Conservation (phyloP, 2,888 invertebrate species). For the Heteromurus nitidus region DNA sequence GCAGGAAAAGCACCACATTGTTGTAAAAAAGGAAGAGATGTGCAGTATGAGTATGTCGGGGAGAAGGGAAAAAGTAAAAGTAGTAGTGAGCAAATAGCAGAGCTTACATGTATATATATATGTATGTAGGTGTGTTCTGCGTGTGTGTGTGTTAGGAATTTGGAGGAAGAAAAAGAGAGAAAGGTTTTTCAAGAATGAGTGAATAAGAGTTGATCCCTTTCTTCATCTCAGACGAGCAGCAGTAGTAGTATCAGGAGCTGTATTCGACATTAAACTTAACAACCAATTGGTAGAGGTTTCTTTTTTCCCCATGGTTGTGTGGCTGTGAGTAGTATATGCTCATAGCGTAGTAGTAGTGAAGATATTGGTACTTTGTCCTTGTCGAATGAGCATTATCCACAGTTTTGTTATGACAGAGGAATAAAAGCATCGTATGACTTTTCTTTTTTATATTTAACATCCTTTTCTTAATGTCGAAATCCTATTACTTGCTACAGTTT, state of each 20-base stretch:
- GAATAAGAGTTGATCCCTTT: conserved; percentile 46
- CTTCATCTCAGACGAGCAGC: conserved; percentile 23
- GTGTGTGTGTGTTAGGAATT: too few relatives aligned
- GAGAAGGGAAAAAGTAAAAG: conserved; percentile 11
- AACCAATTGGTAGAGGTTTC: conserved; percentile 50
- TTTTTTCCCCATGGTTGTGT: neutral
- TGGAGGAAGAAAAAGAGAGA: conserved; percentile 7
- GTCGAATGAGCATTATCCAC: conserved; percentile 56
- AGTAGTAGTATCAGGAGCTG: conserved; percentile 3
- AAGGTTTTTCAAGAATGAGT: conserved; percentile 45
- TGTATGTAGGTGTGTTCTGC: too few relatives aligned
- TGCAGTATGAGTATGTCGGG: too few relatives aligned
- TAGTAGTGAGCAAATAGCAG: conserved; percentile 8
- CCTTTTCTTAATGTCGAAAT: conserved; percentile 28
- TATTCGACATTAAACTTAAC: conserved; percentile 54
- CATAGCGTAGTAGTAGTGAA: conserved; percentile 4
- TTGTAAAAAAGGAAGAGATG: conserved; percentile 33
- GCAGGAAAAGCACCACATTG: conserved; percentile 46
- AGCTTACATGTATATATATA: conserved; percentile 4
- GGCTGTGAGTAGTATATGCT: conserved; percentile 1
- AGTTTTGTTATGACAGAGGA: conserved; percentile 55
- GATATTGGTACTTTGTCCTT: conserved; percentile 51
- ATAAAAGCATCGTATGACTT: conserved; percentile 52
- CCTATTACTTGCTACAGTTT: conserved; percentile 30
- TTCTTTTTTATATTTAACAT: conserved; percentile 39